Conservation (phyloP, 2,113 vertebrate genomes). For the Xenopus laevis region DNA sequence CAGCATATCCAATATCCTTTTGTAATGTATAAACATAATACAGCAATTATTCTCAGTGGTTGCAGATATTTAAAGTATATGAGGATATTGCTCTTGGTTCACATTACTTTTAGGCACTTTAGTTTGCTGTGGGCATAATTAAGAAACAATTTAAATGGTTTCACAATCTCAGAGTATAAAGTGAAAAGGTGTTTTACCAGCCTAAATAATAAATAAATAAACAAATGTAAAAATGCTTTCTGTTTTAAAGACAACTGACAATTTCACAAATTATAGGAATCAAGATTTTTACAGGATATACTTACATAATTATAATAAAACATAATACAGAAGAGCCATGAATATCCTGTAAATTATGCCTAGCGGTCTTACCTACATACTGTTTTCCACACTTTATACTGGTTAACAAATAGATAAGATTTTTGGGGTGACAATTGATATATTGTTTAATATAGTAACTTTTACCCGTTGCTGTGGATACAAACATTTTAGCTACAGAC, state of each 20-base stretch:
- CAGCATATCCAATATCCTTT: background rate
- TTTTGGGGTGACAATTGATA: no score
- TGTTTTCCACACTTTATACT: no score
- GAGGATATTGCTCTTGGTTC: constrained; percentile 1
- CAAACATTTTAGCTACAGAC: no score
- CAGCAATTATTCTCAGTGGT: constrained; percentile 7
- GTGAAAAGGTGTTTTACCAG: background rate
- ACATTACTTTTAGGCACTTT: constrained; percentile 4
- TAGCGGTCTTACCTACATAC: no score
- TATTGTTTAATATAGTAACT: no score
- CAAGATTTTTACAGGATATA: no score
- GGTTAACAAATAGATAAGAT: no score
- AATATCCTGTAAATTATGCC: no score
- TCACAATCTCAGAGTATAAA: background rate
- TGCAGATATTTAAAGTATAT: background rate
- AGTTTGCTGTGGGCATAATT: constrained; percentile 19
- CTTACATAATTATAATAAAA: no score
- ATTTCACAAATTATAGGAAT: no score
- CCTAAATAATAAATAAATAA: background rate
- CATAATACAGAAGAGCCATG: no score
- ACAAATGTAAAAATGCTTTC: background rate
- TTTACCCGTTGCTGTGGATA: no score
- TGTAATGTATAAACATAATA: background rate
- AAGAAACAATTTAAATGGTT: constrained; percentile 27
- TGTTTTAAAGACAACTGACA: background rate